These are phyloP conservation scores for Charadrius vociferus DNA, from an alignment of 2,113 vertebrate genomes.

Conservation along the genomic window DNA sequence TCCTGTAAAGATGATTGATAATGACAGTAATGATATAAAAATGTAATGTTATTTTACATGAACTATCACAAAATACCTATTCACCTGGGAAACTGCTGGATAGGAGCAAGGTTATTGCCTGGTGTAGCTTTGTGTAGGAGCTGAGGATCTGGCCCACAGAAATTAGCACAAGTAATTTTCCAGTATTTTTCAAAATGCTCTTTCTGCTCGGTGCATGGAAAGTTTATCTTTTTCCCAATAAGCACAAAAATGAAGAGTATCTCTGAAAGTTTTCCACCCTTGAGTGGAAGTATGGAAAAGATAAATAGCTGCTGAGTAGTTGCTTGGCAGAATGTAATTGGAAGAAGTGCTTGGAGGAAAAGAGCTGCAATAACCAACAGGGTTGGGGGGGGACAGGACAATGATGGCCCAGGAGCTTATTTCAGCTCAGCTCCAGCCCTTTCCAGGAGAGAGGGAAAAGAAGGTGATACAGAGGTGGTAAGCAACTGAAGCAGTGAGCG, in stretches of 20 bases:
- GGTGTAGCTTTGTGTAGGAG: not conserved
- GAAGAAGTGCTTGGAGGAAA: not conserved
- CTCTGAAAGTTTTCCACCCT: not conserved
- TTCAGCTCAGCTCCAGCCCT: not conserved
- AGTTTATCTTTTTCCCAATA: not conserved
- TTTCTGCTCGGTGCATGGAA: not conserved
- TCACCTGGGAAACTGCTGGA: not conserved
- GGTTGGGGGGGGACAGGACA: no score
- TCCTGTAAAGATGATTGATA: not conserved
- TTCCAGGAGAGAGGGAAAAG: not conserved
- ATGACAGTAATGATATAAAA: no score
- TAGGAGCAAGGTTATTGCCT: not conserved
- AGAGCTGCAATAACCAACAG: not conserved
- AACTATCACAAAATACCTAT: not conserved
- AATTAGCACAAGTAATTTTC: not conserved
- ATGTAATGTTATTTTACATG: not conserved
- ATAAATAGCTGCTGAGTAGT: not conserved
- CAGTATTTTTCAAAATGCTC: not conserved
- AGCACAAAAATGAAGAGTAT: not conserved
- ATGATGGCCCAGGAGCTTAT: not conserved
- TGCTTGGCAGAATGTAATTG: not conserved
- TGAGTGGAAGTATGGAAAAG: not conserved
- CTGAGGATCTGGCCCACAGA: accelerated
- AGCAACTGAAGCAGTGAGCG: not conserved
- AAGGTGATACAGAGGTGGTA: not conserved